Base-by-base conservation (phyloP, 1,140 invertebrate species). In the Metaphire vulgaris region DNA sequence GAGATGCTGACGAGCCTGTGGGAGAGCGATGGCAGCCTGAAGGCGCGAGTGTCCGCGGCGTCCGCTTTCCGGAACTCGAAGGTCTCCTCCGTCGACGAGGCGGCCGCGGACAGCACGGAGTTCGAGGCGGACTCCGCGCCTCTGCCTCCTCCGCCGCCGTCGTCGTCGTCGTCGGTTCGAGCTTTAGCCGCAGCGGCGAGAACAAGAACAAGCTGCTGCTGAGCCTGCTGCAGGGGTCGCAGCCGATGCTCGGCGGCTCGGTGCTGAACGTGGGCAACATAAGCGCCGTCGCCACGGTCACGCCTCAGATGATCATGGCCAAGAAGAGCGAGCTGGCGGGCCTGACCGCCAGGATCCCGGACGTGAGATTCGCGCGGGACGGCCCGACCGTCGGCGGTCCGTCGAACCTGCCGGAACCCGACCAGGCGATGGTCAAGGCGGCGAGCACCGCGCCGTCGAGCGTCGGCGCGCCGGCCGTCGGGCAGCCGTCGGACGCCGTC, bases 161-260 rank as follows among this genome's bases (percentile, higher is more conserved):
- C 41, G 41, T 56, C 41, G 41, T 56, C 41, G 41, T 56, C 80
- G 78, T 33, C 79, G 73, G 72, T 76, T 87, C 28, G 92, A 91
- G n/a, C n/a, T n/a, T n/a, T n/a, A n/a, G n/a, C n/a, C n/a, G n/a
- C n/a, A n/a, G 84, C 90, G 21, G 41, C 41, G 41, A 56, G 6
- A 56, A 92, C 83, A 91, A 91, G 81, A 96, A 96, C 85, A 91
- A 92, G 81, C 93, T 95, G 90, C 87, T 96, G 77, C 92, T 93
- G 15, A 90, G 91, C 66, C 85, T 96, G 75, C 85, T 96, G 81
- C 91, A 92, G 16, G 91, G 92, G 82, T 90, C 92, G 80, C 26
- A 26, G 2, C 90, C 92, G 73, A 89, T 91, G n/a, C 89, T 90
- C 56, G 90, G 90, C 70, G 90, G 91, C 65, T 88, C 88, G 1